Evolutionary conservation across 2,888 invertebrate genomes (phyloP).

Genomic region (Apamea monoglypha): DNA sequence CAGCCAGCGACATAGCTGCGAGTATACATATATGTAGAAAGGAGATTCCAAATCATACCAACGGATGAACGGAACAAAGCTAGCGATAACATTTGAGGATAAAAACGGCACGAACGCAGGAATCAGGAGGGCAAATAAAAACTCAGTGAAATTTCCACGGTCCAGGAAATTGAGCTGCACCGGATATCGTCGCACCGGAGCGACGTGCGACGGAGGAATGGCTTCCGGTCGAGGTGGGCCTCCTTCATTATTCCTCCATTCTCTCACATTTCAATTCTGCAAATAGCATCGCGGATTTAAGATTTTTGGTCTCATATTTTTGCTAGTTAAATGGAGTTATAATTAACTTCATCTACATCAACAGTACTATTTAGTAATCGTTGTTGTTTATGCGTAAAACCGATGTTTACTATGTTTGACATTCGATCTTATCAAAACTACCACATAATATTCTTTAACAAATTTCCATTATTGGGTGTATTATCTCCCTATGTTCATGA

Average conservation of each 20-base stretch:
- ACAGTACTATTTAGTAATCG: not conserved
- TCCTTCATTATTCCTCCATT: conserved; percentile 83
- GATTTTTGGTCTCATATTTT: conserved; percentile 34
- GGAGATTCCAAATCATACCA: conserved; percentile 60
- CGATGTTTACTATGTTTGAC: not conserved
- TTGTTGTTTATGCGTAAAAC: not conserved
- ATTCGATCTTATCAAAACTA: not conserved
- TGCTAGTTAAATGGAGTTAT: conserved; percentile 1
- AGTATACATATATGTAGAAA: conserved; percentile 52
- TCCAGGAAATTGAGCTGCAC: conserved; percentile 88
- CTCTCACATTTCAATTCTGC: conserved; percentile 75
- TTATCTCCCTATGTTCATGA: not conserved
- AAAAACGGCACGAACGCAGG: conserved; percentile 73
- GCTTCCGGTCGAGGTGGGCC: conserved; percentile 85
- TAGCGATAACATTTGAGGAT: conserved; percentile 71
- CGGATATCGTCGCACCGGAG: conserved; percentile 89
- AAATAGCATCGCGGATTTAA: conserved; percentile 37
- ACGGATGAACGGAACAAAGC: conserved; percentile 57
- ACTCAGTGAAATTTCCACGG: conserved; percentile 81
- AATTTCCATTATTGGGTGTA: not conserved
- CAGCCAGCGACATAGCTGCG: conserved; percentile 48
- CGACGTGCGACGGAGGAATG: conserved; percentile 85
- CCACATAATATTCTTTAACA: not conserved
- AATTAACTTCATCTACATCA: not conserved
- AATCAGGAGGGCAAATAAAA: conserved; percentile 83